A percentile compares a stretch with the other conserved stretches of the same genome.
phyloP scores from a whole-genome alignment of 2,888 invertebrate genomes.

The Leptura quadrifasciata region DNA sequence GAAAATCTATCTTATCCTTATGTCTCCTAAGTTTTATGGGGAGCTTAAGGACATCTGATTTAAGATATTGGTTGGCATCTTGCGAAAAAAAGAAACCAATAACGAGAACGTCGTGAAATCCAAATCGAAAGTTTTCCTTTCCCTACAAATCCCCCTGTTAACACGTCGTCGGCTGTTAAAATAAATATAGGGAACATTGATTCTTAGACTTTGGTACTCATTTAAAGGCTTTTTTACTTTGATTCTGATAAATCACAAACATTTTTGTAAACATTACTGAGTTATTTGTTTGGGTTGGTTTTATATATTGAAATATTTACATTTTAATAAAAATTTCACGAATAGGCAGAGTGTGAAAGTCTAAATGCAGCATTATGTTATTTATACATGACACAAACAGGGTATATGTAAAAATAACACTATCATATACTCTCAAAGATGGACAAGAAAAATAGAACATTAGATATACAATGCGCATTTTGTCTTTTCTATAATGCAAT shows the following conservation, averaged over 20 bases:
- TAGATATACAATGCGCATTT: too few relatives aligned
- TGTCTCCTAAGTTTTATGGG: conserved; percentile 43
- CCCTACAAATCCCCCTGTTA: conserved; percentile 37
- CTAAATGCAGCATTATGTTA: too few relatives aligned
- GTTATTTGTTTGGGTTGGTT: neutral
- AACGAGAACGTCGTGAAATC: conserved; percentile 57
- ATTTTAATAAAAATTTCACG: too few relatives aligned
- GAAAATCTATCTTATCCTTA: conserved; percentile 42
- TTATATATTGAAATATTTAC: neutral
- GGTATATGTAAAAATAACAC: too few relatives aligned
- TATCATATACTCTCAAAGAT: too few relatives aligned
- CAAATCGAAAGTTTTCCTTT: conserved; percentile 51
- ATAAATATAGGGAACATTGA: neutral
- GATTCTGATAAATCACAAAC: neutral
- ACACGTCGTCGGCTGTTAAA: conserved; percentile 34
- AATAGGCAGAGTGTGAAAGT: too few relatives aligned
- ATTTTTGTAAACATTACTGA: neutral
- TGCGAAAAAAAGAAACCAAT: conserved; percentile 50
- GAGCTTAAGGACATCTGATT: conserved; percentile 52
- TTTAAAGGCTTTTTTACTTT: neutral
- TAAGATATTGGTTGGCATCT: conserved; percentile 46
- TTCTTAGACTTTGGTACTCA: neutral
- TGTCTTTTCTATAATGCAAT: too few relatives aligned
- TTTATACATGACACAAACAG: too few relatives aligned
- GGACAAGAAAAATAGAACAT: too few relatives aligned